Conservation (phyloP, 2,797 vertebrate species). For the Alectoris magna region DNA sequence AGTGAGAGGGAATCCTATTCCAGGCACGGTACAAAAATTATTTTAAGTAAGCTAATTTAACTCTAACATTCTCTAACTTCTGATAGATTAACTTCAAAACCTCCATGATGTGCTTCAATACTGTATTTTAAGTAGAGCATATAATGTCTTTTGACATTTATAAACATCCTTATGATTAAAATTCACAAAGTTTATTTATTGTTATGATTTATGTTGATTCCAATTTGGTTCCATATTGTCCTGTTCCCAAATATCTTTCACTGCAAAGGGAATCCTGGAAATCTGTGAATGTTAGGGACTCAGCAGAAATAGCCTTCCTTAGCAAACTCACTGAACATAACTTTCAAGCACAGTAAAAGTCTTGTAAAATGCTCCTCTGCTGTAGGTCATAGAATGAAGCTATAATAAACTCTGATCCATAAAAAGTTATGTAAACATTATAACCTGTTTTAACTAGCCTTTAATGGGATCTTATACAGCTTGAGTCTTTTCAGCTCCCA, state of each 20-base stretch:
- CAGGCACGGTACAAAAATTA: not conserved
- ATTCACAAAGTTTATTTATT: conserved; percentile 52
- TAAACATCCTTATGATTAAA: conserved; percentile 34
- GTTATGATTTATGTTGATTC: conserved; percentile 39
- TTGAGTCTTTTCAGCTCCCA: conserved; percentile 68
- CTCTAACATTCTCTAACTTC: not conserved
- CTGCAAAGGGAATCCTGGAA: conserved; percentile 36
- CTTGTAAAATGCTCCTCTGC: conserved; percentile 77
- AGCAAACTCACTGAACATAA: conserved; percentile 70
- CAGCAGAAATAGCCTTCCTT: conserved; percentile 16
- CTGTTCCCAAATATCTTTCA: conserved; percentile 23
- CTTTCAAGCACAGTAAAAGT: conserved; percentile 70
- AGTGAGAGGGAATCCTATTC: not conserved
- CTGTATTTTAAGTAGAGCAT: not conserved
- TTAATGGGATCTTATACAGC: conserved; percentile 78
- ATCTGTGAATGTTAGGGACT: conserved; percentile 34
- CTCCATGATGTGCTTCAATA: not conserved
- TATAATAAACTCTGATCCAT: conserved; percentile 82
- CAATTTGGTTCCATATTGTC: conserved; percentile 20
- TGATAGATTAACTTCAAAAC: not conserved
- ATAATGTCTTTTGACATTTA: conserved; percentile 35
- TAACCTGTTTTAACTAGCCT: conserved; percentile 82
- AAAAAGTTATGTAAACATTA: conserved; percentile 84
- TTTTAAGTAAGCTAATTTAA: not conserved
- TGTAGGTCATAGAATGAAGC: conserved; percentile 76